Evolutionary conservation across 2,797 vertebrate species (phyloP), one percentile per base, ranked within the genome.

Genomic region (Botia kubotai): DNA sequence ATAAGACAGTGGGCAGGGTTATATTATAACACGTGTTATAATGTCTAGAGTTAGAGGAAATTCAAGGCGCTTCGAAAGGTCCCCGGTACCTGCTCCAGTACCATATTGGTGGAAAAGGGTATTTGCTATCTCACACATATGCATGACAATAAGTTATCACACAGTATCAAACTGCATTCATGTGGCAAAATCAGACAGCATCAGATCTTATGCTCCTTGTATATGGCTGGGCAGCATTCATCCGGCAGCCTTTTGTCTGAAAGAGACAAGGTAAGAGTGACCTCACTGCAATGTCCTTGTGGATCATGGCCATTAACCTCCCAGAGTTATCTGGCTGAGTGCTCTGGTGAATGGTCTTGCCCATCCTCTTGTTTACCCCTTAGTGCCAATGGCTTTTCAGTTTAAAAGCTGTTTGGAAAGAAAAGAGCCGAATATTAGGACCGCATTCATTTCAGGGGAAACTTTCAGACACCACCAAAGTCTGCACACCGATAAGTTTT

Each of bases 231-330:
- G 50, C 57, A 48, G 66, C 70, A 29, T 66, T 55, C 26, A 16
- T 57, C 36, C 39, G 13, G 6, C 68, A 39, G 43, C 36, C 39
- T 72, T 79, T 80, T 62, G 26, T 65, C 72, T 76, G 72, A 55
- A 68, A 79, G 57, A 79, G 76, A 6, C 70, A 69, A 50, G 50
- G 72, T 79, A 50, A 65, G 58, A 16, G 50, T 69, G 81, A 85
- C 83, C 84, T 83, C 79, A 72, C 58, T 71, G 69, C 75, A 62
- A 23, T 77, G 84, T 81, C 86, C 83, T 81, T 77, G 83, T 76
- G 69, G 77, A 82, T 58, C 29, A 62, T 79, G 76, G 72, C 76
- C 79, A 81, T 80, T 81, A 80, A 72, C 81, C 72, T 74, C 78
- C 72, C 66, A 77, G 65, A 76, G 84, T 77, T 85, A 81, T 75